Evolutionary conservation across 2,888 invertebrate species (phyloP), one percentile per base, ranked within the genome.

Genomic region (Leucoptera coffeella): DNA sequence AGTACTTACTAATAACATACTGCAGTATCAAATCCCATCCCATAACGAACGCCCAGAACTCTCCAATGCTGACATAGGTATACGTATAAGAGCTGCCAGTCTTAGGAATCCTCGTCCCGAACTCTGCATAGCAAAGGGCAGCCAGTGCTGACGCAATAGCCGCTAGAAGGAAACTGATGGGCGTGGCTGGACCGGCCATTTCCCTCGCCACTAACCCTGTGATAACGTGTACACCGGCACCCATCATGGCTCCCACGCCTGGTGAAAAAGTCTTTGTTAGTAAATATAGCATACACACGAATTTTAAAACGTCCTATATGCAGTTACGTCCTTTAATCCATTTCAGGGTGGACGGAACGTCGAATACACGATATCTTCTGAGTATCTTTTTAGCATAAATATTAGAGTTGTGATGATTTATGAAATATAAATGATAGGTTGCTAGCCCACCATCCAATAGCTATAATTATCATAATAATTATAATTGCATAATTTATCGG

Each of bases 201-300:
- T 84, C 76, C 32, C 78, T 78, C 1, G 90, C 88, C 2, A 91
- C 90, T 0, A 87, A 79, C 22, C 91, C 91, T 2, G 86, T 89
- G 28, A 94, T 59, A 0, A 94, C 92, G 52, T 94, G 94, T 35
- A 94, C 91, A 7, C 94, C 94, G 25, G 93, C 92, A 9, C 94
- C 94, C 2, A 94, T 86, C 90, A 94, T 95, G 54, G 91, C 90
- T 0, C 94, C 94, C 25, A 94, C 81, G 31, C 93, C 92, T 88
- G 32, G 14, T 45, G 49, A 30, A 10, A 10, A 23, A 22, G 28
- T n/a, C n/a, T n/a, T n/a, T n/a, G n/a, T n/a, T n/a, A n/a, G n/a
- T n/a, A n/a, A n/a, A n/a, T n/a, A n/a, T n/a, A n/a, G n/a, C n/a
- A n/a, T n/a, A n/a, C n/a, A n/a, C n/a, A n/a, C n/a, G n/a, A n/a